phyloP scores from a whole-genome alignment of 2,113 vertebrate species.

The Lepisosteus osseus region DNA sequence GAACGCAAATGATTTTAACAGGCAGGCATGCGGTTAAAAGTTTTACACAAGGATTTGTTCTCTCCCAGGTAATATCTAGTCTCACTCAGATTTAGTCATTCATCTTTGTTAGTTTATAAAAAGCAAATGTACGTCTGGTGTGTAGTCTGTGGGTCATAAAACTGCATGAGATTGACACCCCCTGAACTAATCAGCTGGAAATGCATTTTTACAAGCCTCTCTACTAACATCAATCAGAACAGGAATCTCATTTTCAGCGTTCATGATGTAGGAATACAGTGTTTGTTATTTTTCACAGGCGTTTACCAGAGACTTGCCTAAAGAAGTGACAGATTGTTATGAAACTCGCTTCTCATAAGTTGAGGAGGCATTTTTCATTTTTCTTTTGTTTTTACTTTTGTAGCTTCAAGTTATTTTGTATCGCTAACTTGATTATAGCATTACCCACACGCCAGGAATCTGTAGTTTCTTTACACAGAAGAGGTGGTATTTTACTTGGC shows the following conservation, averaged over 20 bases:
- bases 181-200: slow-evolving; percentile 80
- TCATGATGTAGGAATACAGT: slow-evolving; percentile 58
- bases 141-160: slow-evolving; percentile 73
- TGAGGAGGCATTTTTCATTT: slow-evolving; percentile 67
- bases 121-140: slow-evolving; percentile 76
- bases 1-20: background rate
- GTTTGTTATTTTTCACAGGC: slow-evolving; percentile 71
- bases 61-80: slow-evolving; percentile 50
- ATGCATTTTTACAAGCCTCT: slow-evolving; percentile 78
- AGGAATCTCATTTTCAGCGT: slow-evolving; percentile 76
- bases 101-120: slow-evolving; percentile 86
- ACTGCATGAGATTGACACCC: slow-evolving; percentile 71
- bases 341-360: slow-evolving; percentile 65
- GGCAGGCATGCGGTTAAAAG: background rate
- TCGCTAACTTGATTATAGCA: slow-evolving; percentile 42
- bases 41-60: slow-evolving; percentile 17
- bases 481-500: slow-evolving; percentile 35
- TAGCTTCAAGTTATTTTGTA: slow-evolving; percentile 45
- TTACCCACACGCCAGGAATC: slow-evolving; percentile 34
- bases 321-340: slow-evolving; percentile 72
- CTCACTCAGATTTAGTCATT: slow-evolving; percentile 69
- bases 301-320: slow-evolving; percentile 72
- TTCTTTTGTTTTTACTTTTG: slow-evolving; percentile 41
- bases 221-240: slow-evolving; percentile 72
- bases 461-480: slow-evolving; percentile 46